Base-by-base conservation (phyloP, 2,113 vertebrate species). In the Echinops telfairi region DNA sequence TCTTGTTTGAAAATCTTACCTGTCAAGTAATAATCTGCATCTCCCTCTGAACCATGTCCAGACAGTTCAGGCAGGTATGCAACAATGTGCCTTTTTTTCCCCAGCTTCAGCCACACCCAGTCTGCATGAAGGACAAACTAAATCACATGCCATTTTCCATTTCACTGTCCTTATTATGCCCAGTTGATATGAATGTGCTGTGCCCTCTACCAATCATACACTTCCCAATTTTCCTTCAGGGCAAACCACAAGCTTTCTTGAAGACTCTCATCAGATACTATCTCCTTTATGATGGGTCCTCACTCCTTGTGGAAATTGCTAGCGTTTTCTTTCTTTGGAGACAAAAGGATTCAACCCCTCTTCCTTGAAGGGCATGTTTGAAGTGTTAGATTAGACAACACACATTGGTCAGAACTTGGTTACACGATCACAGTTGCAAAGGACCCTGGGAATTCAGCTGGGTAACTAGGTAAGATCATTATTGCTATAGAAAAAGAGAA, bases 271-370 rank as follows among this genome's bases (percentile, higher is more conserved):
- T 92, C 31, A 73, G n/a, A 20, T 33, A 33, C 43, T 36, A 23
- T 53, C n/a, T 75, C 16, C 29, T 16, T 29, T 38, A 47, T 27
- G 31, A 38, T 62, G 19, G 12, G 58, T 68, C 4, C 47, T 15
- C 8, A 58, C 2, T 22, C 47, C 8, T 57, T 3, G 2, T 19
- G 9, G 31, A 43, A 43, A 85, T 64, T 71, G 3, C 25, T 19
- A 60, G n/a, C 22, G 71, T 33, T 71, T 62, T 70, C 47, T 77
- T 57, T 53, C 47, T 62, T 66, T 23, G 71, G 29, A 79, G 6
- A 57, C n/a, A 14, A 71, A 33, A 17, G 47, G 29, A 66, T 5
- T 1, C 17, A 12, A n/a, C 0, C 3, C 0, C 7, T 20, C 1
- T 82, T 79, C 1, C 57, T 75, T 38, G 60, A 75, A 89, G 25